A percentile compares a stretch with the other conserved stretches of the same genome.
These are phyloP conservation scores for Endotricha flammealis DNA, from an alignment of 2,888 invertebrate genomes.

Conservation along the genomic window DNA sequence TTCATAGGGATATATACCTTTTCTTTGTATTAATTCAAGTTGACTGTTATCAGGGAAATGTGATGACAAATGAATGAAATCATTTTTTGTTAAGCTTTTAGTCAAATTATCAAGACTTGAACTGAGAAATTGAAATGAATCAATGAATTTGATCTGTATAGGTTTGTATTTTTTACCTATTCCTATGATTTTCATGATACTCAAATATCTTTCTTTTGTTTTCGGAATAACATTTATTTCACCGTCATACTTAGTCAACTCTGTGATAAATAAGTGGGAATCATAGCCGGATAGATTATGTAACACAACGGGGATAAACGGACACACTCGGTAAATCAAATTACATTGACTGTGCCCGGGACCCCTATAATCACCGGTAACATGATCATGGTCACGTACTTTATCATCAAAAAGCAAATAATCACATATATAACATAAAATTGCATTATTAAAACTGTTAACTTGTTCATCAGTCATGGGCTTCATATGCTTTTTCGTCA, in stretches of 20 bases:
- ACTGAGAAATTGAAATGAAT: slow-evolving; percentile 4
- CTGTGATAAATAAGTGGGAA: slow-evolving; percentile 8
- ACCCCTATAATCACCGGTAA: slow-evolving; percentile 8
- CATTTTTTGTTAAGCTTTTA: slow-evolving; percentile 5
- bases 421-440: not conserved
- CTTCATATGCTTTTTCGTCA: not conserved
- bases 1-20: slow-evolving; percentile 15
- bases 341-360: slow-evolving; percentile 7
- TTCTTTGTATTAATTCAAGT: slow-evolving; percentile 7
- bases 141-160: not conserved
- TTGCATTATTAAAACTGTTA: not conserved
- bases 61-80: slow-evolving; percentile 8
- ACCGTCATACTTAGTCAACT: not conserved
- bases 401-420: not conserved
- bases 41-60: not conserved
- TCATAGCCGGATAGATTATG: slow-evolving; percentile 13
- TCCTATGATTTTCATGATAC: slow-evolving; percentile 5
- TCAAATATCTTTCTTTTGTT: slow-evolving; percentile 11
- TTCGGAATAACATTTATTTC: slow-evolving; percentile 3
- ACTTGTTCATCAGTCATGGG: not conserved
- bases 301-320: slow-evolving; percentile 7
- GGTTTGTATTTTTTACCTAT: slow-evolving; percentile 3
- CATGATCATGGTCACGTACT: slow-evolving; percentile 7
- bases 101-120: slow-evolving; percentile 10
- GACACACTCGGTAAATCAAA: not conserved